Percentiles rank a stretch among this genome's conserved stretches.
Evolutionary conservation across 2,888 invertebrate species (phyloP).

Genomic region (Melieria crassipennis): DNA sequence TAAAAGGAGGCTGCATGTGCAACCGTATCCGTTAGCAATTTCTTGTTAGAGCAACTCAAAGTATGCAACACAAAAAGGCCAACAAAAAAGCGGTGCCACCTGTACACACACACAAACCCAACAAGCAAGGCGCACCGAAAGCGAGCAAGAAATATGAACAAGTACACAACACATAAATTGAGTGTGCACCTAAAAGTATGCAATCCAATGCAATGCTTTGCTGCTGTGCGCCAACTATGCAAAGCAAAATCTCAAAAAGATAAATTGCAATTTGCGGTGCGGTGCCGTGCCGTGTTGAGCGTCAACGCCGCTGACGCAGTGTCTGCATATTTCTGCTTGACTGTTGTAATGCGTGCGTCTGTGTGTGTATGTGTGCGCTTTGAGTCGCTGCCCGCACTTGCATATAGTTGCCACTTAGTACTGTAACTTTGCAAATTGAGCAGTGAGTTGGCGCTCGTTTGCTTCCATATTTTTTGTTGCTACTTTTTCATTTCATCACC

Average conservation of each 20-base stretch:
- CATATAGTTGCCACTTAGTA: too few species aligned
- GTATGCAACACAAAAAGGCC: conserved; percentile 17
- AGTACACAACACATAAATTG: conserved; percentile 12
- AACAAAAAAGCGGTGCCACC: neutral
- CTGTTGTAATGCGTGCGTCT: too few species aligned
- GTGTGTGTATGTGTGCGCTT: too few species aligned
- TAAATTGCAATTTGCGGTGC: too few species aligned
- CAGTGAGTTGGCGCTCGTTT: too few species aligned
- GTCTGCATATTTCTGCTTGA: too few species aligned
- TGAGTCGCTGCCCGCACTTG: too few species aligned
- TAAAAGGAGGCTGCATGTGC: neutral
- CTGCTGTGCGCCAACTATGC: neutral
- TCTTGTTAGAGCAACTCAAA: conserved; percentile 18
- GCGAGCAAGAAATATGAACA: neutral
- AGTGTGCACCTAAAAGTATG: conserved; percentile 2
- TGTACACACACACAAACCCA: neutral
- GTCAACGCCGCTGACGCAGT: too few species aligned
- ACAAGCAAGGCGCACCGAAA: neutral
- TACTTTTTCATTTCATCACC: too few species aligned
- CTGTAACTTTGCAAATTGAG: too few species aligned
- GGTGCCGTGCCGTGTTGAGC: too few species aligned
- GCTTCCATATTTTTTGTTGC: too few species aligned
- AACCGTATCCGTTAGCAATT: neutral
- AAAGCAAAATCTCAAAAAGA: neutral
- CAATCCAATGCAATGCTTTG: conserved; percentile 1